These are phyloP conservation scores for Oryctes rhinoceros DNA, from an alignment of 1,140 invertebrate species.

Conservation along the genomic window DNA sequence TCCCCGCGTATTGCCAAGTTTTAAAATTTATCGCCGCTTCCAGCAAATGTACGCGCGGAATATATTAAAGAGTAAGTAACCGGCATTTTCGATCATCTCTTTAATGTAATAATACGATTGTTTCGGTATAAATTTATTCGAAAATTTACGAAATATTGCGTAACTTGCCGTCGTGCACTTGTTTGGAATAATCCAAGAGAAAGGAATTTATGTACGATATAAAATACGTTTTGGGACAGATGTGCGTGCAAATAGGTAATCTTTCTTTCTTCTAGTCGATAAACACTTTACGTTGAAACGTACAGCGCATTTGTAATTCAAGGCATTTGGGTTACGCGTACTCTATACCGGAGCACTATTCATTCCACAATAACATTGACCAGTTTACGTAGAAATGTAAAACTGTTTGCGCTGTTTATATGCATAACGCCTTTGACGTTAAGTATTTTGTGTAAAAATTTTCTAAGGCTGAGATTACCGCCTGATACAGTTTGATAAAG, in stretches of 20 bases:
- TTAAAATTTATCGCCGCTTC: conserved; percentile 12
- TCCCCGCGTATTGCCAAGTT: conserved; percentile 16
- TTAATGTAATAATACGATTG: no score
- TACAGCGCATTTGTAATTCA: conserved; percentile 21
- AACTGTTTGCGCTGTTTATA: not conserved
- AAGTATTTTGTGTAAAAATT: no score
- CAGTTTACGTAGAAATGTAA: conserved; percentile 9
- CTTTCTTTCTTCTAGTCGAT: not conserved
- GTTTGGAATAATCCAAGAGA: not conserved
- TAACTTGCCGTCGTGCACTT: not conserved
- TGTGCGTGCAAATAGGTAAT: not conserved
- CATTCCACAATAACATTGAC: conserved; percentile 24
- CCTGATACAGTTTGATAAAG: no score
- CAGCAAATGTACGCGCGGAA: not conserved
- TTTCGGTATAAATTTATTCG: no score
- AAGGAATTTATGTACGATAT: not conserved
- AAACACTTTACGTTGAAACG: conserved; percentile 12
- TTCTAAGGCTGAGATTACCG: not conserved
- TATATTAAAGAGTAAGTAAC: conserved; percentile 19
- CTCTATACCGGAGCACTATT: not conserved
- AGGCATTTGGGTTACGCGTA: conserved; percentile 12
- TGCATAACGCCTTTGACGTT: no score
- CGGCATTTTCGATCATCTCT: no score
- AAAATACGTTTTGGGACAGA: not conserved
- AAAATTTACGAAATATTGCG: not conserved